Evolutionary conservation across 2,888 invertebrate genomes (phyloP).

Genomic region (Caenorhabditis doughertyi): DNA sequence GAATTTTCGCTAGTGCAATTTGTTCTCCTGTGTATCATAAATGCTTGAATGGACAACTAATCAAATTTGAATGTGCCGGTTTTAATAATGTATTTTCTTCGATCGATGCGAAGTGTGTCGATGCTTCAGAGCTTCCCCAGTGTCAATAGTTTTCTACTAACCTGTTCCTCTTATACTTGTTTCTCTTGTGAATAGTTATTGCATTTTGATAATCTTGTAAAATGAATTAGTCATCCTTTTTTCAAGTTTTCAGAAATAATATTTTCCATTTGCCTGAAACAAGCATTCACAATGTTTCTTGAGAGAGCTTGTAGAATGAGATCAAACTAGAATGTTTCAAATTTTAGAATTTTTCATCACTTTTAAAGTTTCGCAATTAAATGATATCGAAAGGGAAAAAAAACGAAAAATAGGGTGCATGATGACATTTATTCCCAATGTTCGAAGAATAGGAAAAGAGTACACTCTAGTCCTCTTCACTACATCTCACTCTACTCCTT

Average conservation of each 20-base stretch:
- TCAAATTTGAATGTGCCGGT: constrained; percentile 37
- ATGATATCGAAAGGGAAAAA: too few species aligned
- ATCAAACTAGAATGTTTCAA: too few species aligned
- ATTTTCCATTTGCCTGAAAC: too few species aligned
- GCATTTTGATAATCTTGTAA: neutral
- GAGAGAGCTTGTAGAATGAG: too few species aligned
- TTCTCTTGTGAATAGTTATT: neutral
- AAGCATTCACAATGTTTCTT: too few species aligned
- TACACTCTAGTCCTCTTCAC: neutral
- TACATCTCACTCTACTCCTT: too few species aligned
- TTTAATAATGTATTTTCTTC: constrained; percentile 46
- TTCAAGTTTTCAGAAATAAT: too few species aligned
- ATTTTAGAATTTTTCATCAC: too few species aligned
- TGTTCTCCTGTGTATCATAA: constrained; percentile 41
- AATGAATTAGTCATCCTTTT: neutral
- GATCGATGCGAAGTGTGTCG: constrained; percentile 40
- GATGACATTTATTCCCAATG: too few species aligned
- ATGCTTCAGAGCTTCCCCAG: constrained; percentile 33
- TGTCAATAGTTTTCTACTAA: constrained; percentile 24
- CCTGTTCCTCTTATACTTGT: neutral
- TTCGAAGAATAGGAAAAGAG: too few species aligned
- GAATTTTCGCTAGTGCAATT: constrained; percentile 24
- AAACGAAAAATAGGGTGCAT: too few species aligned
- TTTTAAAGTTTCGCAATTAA: too few species aligned
- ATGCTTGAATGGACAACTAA: constrained; percentile 26